phyloP scores from a whole-genome alignment of 2,113 vertebrate species.

The Chaenocephalus aceratus region DNA sequence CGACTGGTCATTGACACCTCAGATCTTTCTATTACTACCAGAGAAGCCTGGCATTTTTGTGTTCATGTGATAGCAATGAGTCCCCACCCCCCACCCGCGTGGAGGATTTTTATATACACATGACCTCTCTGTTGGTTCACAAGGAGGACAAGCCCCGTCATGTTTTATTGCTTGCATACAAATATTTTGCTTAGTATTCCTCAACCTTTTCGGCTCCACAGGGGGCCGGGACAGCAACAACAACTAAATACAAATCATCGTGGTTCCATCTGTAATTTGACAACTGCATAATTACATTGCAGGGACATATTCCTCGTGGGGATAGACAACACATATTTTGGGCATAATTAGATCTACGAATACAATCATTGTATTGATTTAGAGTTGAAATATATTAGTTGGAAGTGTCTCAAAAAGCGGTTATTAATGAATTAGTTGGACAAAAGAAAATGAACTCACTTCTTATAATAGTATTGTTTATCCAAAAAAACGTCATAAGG shows the following conservation, averaged over 20 bases:
- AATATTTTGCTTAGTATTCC: constrained; percentile 29
- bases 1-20: constrained; percentile 36
- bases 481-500: too few relatives aligned
- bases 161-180: constrained; percentile 33
- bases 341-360: neutral
- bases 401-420: neutral
- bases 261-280: neutral
- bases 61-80: constrained; percentile 21
- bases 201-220: constrained; percentile 43
- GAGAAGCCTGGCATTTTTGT: constrained; percentile 57
- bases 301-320: neutral
- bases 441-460: neutral
- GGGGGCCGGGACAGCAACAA: constrained; percentile 21
- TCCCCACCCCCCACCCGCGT: neutral
- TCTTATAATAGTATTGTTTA: neutral
- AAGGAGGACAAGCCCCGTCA: constrained; percentile 12
- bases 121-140: constrained; percentile 44
- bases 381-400: neutral
- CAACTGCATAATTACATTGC: neutral
- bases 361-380: neutral
- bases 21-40: constrained; percentile 47
- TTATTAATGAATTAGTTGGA: neutral
- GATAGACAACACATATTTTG: neutral
- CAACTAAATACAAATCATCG: constrained; percentile 21
- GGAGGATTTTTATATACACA: constrained; percentile 32